Base-by-base conservation (phyloP, 2,888 invertebrate species). In the Caenorhabditis sp. region DNA sequence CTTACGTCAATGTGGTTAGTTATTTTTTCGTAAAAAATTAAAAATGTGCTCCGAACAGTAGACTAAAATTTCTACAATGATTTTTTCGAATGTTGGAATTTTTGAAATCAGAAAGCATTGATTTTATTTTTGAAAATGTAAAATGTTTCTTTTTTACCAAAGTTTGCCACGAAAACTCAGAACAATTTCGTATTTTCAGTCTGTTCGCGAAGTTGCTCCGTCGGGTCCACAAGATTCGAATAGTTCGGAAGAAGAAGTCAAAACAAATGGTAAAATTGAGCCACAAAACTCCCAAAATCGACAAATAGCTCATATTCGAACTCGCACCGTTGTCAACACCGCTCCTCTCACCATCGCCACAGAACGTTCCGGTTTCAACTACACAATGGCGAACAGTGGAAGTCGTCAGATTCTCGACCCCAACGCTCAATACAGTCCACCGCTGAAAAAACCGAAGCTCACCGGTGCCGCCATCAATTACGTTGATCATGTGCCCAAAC, bases 291-390 rank as follows among this genome's bases (percentile, higher is more conserved):
- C 26, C 2, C 43, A 43, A 56, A 56, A 26, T 17, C 56, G 56
- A 4, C 23, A 21, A 26, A 17, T 56, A 8, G 56, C 56, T 17
- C 21, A 17, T 5, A 56, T 79, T 14, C 75, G 75, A 12, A 38
- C 77, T 3, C 54, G 61, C 20, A 79, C 77, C 0, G 65, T 67
- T 17, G 43, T 68, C 26, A 65, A 57, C 50, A 50, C 72, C 1
- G 43, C 67, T 0, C 64, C 66, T 1, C 63, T 76, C 1, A 64
- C 65, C 4, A 65, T 76, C 43, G 12, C 68, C 43, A 70, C 76
- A 0, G 71, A 71, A 12, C 60, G 60, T 0, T 56, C 43, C 26
- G 80, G 80, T 1, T 80, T 80, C 66, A 67, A 80, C 49, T 68
- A 65, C 43, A 63, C 38, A 20, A 77, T 80, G 77, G 64, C 73